phyloP scores from a whole-genome alignment of 2,888 invertebrate genomes.

The Agrotis exclamationis region DNA sequence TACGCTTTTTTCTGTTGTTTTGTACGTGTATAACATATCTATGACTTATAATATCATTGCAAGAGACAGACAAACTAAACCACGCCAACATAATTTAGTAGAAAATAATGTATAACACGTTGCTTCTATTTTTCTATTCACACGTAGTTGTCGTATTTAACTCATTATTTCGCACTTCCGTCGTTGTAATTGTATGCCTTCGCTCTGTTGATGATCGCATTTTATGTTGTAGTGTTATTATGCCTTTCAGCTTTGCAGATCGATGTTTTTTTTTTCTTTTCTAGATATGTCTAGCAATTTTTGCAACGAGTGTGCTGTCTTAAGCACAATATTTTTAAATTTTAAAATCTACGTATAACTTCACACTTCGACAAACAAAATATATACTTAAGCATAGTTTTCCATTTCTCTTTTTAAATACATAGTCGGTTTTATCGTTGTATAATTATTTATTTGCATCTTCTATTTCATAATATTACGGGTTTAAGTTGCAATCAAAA shows the following conservation, averaged over 20 bases:
- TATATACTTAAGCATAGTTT: no score
- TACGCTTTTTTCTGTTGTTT: no score
- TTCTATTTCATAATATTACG: no score
- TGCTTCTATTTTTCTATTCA: constrained; percentile 42
- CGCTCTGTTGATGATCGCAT: constrained; percentile 20
- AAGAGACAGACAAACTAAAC: constrained; percentile 47
- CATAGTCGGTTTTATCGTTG: no score
- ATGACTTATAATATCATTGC: no score
- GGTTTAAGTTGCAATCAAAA: no score
- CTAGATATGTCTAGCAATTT: background rate
- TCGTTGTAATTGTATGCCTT: constrained; percentile 21
- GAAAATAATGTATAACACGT: constrained; percentile 10
- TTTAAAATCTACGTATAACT: no score
- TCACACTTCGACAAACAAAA: no score
- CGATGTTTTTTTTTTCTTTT: background rate
- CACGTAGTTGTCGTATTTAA: constrained; percentile 48
- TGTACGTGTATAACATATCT: no score
- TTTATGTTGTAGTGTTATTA: constrained; percentile 21
- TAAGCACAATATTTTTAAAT: no score
- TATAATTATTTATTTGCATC: no score
- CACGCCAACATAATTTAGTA: constrained; percentile 31
- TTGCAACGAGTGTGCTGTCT: background rate
- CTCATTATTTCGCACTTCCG: constrained; percentile 31
- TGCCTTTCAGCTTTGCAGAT: constrained; percentile 10
- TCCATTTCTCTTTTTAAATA: no score